These are phyloP conservation scores for Aphelinus certus DNA, from an alignment of 1,140 invertebrate species.

Conservation along the genomic window DNA sequence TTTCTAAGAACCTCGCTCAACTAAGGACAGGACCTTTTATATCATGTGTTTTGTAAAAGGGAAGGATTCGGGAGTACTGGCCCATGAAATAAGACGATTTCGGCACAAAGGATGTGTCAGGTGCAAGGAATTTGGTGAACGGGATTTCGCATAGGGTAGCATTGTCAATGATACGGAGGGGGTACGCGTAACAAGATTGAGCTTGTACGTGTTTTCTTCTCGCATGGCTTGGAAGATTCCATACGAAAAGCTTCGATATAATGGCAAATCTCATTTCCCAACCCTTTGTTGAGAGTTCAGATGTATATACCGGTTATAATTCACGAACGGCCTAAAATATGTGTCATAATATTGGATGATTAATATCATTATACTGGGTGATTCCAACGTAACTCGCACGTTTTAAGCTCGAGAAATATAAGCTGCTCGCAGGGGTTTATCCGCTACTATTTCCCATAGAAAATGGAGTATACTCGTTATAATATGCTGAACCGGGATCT, in stretches of 20 bases:
- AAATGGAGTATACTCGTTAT: too few relatives aligned
- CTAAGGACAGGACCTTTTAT: conserved; percentile 37
- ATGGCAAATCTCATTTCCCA: neutral
- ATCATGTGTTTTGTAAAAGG: conserved; percentile 40
- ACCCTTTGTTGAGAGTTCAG: too few relatives aligned
- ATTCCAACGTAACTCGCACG: too few relatives aligned
- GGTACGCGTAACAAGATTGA: conserved; percentile 25
- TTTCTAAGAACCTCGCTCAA: conserved; percentile 21
- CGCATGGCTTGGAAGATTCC: neutral
- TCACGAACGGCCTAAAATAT: too few relatives aligned
- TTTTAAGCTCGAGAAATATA: too few relatives aligned
- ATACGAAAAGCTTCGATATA: conserved; percentile 17
- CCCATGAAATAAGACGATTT: conserved; percentile 49
- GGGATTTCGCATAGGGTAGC: conserved; percentile 34
- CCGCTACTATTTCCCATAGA: too few relatives aligned
- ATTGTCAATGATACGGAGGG: neutral
- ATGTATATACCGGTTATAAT: too few relatives aligned
- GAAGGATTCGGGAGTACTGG: conserved; percentile 42
- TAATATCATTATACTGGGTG: too few relatives aligned
- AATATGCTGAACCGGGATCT: too few relatives aligned
- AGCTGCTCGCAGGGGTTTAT: too few relatives aligned
- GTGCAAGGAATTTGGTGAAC: conserved; percentile 44
- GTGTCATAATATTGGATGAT: too few relatives aligned
- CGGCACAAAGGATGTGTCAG: conserved; percentile 43
- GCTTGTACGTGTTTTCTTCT: conserved; percentile 21